Base-by-base conservation (phyloP, 1,140 invertebrate genomes). In the Achatina immaculata region DNA sequence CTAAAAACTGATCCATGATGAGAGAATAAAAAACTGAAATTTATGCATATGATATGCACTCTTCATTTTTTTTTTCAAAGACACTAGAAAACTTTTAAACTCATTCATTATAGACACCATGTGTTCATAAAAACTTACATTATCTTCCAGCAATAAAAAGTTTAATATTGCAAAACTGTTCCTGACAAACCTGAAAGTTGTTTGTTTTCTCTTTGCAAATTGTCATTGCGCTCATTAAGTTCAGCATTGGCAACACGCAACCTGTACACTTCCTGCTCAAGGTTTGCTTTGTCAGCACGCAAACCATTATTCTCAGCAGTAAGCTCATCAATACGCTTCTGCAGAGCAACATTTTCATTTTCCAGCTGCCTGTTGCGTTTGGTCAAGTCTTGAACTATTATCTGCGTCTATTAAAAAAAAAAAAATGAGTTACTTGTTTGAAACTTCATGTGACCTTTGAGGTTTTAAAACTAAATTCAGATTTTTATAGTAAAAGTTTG, bases 141-240 rank as follows among this genome's bases (percentile, higher is more conserved):
- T n/a, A n/a, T n/a, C n/a, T n/a, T n/a, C n/a, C n/a, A n/a, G n/a
- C n/a, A n/a, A n/a, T n/a, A n/a, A n/a, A n/a, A n/a, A n/a, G n/a
- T n/a, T n/a, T n/a, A n/a, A n/a, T n/a, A n/a, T n/a, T n/a, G n/a
- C n/a, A n/a, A n/a, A n/a, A n/a, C n/a, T n/a, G n/a, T n/a, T n/a
- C n/a, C n/a, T 58, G 31, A 83, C 85, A 69, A 68, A 90, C 90
- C 89, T 81, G 86, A 86, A 85, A 90, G 89, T 82, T 84, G 83
- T 82, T 89, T 90, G 86, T 92, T 91, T 82, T 92, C 91, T 76
- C 91, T 83, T 83, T 87, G 85, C 51, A 92, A 86, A 78, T 84
- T 87, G 71, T 86, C 86, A 81, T 89, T 89, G 83, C 90, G 89
- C 80, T 90, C 90, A 28, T 84, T 82, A 58, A 91, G 86, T 77